A percentile compares a stretch with the other conserved stretches of the same genome.
phyloP scores from a whole-genome alignment of 30 jellyfish, hydroid and myxozoan genomes.

The Chrysaora quinquecirrha region DNA sequence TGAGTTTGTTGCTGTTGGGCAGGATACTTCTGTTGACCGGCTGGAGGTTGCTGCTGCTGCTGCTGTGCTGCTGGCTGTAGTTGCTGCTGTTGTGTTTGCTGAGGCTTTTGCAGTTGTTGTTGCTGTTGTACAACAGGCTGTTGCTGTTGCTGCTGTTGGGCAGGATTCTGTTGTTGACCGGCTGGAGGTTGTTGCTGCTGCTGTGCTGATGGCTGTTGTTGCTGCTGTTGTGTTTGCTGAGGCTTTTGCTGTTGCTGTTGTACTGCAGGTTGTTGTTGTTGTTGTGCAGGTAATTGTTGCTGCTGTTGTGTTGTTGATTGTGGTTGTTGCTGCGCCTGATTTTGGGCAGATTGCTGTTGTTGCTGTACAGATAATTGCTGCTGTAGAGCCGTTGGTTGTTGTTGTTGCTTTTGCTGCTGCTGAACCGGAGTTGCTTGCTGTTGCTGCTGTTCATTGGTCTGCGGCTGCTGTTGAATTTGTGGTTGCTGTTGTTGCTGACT shows the following conservation, averaged over 20 bases:
- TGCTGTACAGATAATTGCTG: not conserved
- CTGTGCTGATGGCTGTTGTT: not conserved
- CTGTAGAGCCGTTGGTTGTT: constrained; percentile 3
- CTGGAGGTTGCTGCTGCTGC: not conserved
- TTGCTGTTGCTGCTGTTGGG: constrained; percentile 33
- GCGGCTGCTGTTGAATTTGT: constrained; percentile 27
- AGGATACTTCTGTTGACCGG: not conserved
- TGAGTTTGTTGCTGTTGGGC: constrained; percentile 15
- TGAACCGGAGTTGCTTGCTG: not conserved
- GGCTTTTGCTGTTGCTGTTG: constrained; percentile 20
- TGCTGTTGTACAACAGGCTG: not conserved
- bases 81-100: constrained; percentile 13
- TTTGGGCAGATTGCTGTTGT: constrained; percentile 26
- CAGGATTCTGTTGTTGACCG: constrained; percentile 6
- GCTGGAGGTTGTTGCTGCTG: constrained; percentile 18
- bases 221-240: constrained; percentile 24
- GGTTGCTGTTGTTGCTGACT: constrained; percentile 26
- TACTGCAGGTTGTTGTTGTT: constrained; percentile 7
- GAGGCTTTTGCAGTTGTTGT: constrained; percentile 7
- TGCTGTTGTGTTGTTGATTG: not conserved
- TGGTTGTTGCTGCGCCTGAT: constrained; percentile 18
- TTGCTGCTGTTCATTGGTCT: constrained; percentile 1
- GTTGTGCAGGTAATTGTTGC: constrained; percentile 35
- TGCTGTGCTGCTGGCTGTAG: not conserved
- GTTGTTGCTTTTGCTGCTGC: constrained; percentile 7